These are phyloP conservation scores for Heliconius eleuchia DNA, from an alignment of 1,140 invertebrate species.

Conservation along the genomic window DNA sequence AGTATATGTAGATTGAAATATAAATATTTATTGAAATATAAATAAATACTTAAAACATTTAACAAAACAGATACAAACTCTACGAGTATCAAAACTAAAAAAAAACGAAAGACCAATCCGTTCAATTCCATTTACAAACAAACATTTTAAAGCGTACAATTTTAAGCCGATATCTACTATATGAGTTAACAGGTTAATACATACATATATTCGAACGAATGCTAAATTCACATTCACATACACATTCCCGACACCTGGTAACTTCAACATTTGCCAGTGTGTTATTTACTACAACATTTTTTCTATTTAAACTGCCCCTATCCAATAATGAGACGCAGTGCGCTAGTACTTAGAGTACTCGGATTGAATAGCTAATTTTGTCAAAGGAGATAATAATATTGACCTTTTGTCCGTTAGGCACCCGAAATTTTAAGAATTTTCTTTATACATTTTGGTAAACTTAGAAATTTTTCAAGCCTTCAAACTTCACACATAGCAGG, in stretches of 20 bases:
- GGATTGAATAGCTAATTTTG: slow-evolving; percentile 19
- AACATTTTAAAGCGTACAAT: background rate
- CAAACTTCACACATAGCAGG: no score
- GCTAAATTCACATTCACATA: slow-evolving; percentile 38
- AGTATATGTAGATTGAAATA: background rate
- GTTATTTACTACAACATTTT: slow-evolving; percentile 32
- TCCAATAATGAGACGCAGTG: slow-evolving; percentile 60
- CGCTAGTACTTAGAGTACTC: slow-evolving; percentile 41
- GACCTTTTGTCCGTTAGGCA: background rate
- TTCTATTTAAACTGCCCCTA: slow-evolving; percentile 16
- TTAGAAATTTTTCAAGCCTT: no score
- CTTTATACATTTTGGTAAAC: no score
- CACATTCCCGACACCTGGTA: slow-evolving; percentile 46
- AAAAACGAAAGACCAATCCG: background rate
- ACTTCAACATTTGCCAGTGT: slow-evolving; percentile 33
- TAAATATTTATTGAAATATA: background rate
- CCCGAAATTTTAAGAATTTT: background rate
- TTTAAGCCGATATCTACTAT: slow-evolving; percentile 10
- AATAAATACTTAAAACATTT: background rate
- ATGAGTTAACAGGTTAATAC: slow-evolving; percentile 28
- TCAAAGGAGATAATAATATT: background rate
- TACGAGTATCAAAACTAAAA: background rate
- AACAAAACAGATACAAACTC: background rate
- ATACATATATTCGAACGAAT: slow-evolving; percentile 39
- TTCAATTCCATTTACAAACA: background rate